Evolutionary conservation across 2,113 vertebrate genomes (phyloP), one percentile per base, ranked within the genome.

Genomic region (Manacus vitellinus): DNA sequence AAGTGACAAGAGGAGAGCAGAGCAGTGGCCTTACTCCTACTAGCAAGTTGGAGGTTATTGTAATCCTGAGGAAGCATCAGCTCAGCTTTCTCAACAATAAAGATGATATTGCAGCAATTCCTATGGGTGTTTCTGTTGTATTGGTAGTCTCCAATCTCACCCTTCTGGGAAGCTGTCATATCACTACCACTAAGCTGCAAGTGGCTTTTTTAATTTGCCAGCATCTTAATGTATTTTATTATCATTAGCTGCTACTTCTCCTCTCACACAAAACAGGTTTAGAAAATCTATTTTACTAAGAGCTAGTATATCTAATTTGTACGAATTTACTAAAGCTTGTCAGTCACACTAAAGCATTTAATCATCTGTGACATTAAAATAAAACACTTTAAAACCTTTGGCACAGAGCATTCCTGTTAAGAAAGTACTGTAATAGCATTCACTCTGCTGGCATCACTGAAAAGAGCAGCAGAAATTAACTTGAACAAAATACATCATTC

Each of bases 341-440:
- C 95, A 92, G 96, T 96, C 96, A 97, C 95, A 96, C 94, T 96
- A 94, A 95, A 94, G 93, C 94, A 94, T 97, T 96, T 96, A 97
- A 95, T 97, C 88, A 96, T 95, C 94, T 97, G 89, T 96, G 95
- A 97, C 96, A 94, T 97, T 96, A 97, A 96, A 97, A 97, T 96
- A 97, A 97, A 97, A 95, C 93, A 97, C 87, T 97, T 96, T 59
- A 95, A 97, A 95, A 97, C 81, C 95, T 92, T 92, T 97, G 97
- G 94, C 97, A 97, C 85, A 79, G 72, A 73, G 73, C 52, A 28
- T 56, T 96, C 51, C 74, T 87, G 73, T 89, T 95, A 82, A 92
- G 93, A 91, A 97, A 94, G 88, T 95, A 77, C 92, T 77, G 82
- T 83, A 88, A 92, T 68, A 94, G 71, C 51, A 92, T 85, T 97